phyloP scores from a whole-genome alignment of 2,888 invertebrate species.

The Vesta saturnalis region DNA sequence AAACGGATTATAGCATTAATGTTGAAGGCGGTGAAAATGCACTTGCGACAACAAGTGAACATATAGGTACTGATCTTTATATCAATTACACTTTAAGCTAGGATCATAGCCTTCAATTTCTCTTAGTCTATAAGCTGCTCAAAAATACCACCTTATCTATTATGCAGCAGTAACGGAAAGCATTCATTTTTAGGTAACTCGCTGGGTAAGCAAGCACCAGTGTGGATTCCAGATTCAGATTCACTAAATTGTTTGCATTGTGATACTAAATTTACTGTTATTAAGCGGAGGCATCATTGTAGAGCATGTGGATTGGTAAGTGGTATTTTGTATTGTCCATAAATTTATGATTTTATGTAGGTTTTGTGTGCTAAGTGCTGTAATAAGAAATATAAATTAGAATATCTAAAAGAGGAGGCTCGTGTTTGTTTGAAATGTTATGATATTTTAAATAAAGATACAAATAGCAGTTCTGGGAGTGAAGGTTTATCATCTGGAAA shows the following conservation, averaged over 20 bases:
- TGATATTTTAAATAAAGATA: conserved; percentile 62
- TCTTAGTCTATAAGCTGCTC: too few species aligned
- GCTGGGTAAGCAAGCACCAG: conserved; percentile 80
- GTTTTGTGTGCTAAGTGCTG: conserved; percentile 84
- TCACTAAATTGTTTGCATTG: conserved; percentile 87
- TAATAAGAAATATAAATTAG: conserved; percentile 73
- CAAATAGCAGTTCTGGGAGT: conserved; percentile 48
- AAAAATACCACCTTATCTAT: too few species aligned
- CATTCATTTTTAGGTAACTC: conserved; percentile 48
- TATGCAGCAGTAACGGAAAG: too few species aligned
- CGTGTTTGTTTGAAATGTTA: conserved; percentile 81
- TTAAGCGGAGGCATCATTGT: conserved; percentile 88
- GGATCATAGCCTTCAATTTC: too few species aligned
- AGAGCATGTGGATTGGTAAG: conserved; percentile 83
- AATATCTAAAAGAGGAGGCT: conserved; percentile 80
- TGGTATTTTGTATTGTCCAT: conserved; percentile 1
- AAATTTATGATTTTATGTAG: conserved; percentile 55
- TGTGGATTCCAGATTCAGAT: conserved; percentile 88
- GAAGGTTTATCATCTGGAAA: conserved; percentile 50
- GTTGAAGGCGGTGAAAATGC: neutral
- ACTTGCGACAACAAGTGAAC: neutral
- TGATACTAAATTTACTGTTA: conserved; percentile 80
- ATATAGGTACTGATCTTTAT: neutral
- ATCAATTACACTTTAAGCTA: too few species aligned
- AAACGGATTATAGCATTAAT: neutral